phyloP scores from a whole-genome alignment of 1,140 invertebrate species.

The Panulirus ornatus region DNA sequence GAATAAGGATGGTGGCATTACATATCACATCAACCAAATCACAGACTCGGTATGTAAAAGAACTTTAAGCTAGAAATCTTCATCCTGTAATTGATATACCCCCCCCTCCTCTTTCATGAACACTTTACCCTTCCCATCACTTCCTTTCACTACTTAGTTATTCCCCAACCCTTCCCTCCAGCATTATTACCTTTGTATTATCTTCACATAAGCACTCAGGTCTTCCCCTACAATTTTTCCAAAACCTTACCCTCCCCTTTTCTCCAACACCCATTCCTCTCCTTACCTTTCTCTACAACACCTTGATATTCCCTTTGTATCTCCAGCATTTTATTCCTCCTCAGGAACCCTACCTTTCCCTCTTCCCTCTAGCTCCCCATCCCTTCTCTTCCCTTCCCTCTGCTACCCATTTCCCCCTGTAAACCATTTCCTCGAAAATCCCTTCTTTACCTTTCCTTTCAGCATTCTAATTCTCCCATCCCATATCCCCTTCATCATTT shows the following conservation, averaged over 20 bases:
- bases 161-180: too few relatives aligned
- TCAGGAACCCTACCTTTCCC: too few relatives aligned
- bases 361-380: background rate
- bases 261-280: background rate
- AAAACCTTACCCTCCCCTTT: too few relatives aligned
- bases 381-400: background rate
- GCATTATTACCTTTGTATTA: too few relatives aligned
- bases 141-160: too few relatives aligned
- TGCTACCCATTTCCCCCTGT: background rate
- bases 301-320: background rate
- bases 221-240: too few relatives aligned
- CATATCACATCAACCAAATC: slow-evolving; percentile 88
- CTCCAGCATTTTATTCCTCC: background rate
- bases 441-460: background rate
- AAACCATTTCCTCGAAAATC: background rate
- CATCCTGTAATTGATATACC: background rate
- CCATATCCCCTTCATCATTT: background rate
- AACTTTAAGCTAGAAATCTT: background rate
- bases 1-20: slow-evolving; percentile 85
- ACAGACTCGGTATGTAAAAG: slow-evolving; percentile 62
- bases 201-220: too few relatives aligned
- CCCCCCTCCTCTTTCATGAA: background rate
- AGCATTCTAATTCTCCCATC: background rate
- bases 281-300: background rate
- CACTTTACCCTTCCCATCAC: too few relatives aligned